These are phyloP conservation scores for Bos indicus DNA, from an alignment of 2,113 vertebrate species.

Conservation along the genomic window DNA sequence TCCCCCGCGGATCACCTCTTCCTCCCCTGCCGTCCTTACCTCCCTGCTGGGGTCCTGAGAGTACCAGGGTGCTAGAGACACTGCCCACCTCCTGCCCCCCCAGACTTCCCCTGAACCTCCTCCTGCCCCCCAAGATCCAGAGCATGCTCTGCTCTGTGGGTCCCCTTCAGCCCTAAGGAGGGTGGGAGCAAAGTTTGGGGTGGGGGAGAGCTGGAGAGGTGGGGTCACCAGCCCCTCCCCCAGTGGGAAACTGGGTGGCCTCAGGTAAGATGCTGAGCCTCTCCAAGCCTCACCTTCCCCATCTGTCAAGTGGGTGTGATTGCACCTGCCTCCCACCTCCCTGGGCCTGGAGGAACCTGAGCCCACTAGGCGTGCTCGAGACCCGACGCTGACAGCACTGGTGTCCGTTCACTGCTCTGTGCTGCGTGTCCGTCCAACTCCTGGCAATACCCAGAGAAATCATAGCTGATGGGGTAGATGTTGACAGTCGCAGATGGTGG, in stretches of 20 bases:
- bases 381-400: fast-evolving
- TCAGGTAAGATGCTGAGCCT: not conserved
- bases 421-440: not conserved
- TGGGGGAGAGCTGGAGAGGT: not conserved
- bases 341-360: not conserved
- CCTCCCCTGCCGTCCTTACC: not conserved
- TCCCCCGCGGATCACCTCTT: fast-evolving
- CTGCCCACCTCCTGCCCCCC: not conserved
- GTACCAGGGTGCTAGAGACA: not conserved
- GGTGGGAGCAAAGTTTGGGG: not conserved
- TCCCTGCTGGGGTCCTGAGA: not conserved
- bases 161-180: not conserved
- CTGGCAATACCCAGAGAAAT: not conserved
- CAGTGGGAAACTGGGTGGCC: not conserved
- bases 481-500: fast-evolving
- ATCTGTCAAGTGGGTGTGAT: not conserved
- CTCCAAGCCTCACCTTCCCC: not conserved
- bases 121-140: fast-evolving
- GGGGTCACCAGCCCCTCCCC: not conserved
- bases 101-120: not conserved
- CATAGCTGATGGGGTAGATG: not conserved
- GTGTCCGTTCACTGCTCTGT: not conserved
- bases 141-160: no score
- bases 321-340: not conserved
- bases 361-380: fast-evolving